These are phyloP conservation scores for Monodelphis domestica DNA, from an alignment of 2,797 vertebrate species.

Conservation along the genomic window DNA sequence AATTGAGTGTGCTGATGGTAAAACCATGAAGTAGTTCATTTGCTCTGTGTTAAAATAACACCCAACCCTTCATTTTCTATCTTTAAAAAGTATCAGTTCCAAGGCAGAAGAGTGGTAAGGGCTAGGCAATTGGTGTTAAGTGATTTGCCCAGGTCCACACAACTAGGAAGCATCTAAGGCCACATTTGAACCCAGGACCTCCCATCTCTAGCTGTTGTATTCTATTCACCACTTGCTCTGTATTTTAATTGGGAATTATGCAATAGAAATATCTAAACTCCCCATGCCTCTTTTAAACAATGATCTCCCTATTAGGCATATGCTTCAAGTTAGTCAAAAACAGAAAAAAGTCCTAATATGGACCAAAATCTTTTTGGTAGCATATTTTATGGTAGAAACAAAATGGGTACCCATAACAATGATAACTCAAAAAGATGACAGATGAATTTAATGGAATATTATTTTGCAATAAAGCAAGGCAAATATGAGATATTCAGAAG, in stretches of 20 bases:
- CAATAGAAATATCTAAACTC: neutral
- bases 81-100: too few relatives aligned
- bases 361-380: neutral
- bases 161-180: too few relatives aligned
- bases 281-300: neutral
- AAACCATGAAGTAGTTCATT: neutral
- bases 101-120: too few relatives aligned
- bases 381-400: neutral
- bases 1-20: neutral
- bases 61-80: too few relatives aligned
- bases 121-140: too few relatives aligned
- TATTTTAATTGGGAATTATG: neutral
- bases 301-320: neutral
- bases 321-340: neutral
- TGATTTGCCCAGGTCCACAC: too few relatives aligned
- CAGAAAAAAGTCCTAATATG: neutral
- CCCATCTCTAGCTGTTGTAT: too few relatives aligned
- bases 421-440: neutral
- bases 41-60: too few relatives aligned
- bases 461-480: too few relatives aligned
- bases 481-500: too few relatives aligned
- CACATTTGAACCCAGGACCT: too few relatives aligned
- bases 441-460: neutral
- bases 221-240: too few relatives aligned
- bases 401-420: neutral